Conservation (phyloP, 2,797 vertebrate genomes). For the Hippopotamyrus pictus region DNA sequence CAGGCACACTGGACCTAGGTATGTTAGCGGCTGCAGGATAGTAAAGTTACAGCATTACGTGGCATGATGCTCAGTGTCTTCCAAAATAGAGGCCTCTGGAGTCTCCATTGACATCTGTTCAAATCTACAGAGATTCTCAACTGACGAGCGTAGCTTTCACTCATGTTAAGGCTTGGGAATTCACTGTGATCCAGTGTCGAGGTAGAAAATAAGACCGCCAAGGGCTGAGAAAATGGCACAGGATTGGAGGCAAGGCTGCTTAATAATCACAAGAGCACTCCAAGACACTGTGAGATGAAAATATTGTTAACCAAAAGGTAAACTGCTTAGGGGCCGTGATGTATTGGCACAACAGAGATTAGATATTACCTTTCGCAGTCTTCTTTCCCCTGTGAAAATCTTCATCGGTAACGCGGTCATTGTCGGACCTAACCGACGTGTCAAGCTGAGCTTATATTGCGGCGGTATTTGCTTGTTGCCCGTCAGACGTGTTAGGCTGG, state of each 20-base stretch:
- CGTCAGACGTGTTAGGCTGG: background rate
- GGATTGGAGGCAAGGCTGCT: background rate
- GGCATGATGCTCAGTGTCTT: constrained; percentile 39
- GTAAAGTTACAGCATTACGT: background rate
- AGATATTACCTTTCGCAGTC: background rate
- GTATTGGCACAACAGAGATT: constrained; percentile 6
- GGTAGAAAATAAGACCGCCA: background rate
- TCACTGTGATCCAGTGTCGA: background rate
- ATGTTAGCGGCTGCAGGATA: constrained; percentile 11
- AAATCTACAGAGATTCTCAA: constrained; percentile 18
- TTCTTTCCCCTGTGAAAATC: background rate
- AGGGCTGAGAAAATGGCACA: background rate
- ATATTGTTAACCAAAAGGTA: constrained; percentile 6
- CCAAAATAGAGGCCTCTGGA: constrained; percentile 38
- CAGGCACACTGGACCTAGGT: constrained; percentile 24
- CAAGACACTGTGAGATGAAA: background rate
- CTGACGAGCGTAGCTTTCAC: constrained; percentile 13
- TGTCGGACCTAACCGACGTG: constrained; percentile 11
- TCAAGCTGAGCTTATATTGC: constrained; percentile 14
- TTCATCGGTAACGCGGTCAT: constrained; percentile 13
- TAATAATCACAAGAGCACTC: background rate
- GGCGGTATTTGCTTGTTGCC: background rate
- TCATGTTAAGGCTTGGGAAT: background rate
- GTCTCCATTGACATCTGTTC: constrained; percentile 45
- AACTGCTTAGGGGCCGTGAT: constrained; percentile 2